Conservation (phyloP, 30 jellyfish, hydroid and myxozoan species). For the Chrysaora quinquecirrha region DNA sequence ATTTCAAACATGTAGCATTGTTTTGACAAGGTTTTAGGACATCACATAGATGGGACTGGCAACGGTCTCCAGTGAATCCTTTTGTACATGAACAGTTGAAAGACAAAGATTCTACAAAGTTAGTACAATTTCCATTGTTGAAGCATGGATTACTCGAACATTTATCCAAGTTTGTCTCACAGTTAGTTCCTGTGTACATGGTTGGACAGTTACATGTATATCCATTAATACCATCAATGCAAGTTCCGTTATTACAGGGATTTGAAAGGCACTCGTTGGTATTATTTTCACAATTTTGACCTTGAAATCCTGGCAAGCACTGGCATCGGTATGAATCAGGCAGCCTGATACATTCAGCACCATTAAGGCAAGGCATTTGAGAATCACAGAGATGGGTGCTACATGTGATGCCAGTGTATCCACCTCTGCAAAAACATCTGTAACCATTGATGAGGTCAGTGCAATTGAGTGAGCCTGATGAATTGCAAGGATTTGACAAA, state of each 20-base stretch:
- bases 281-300: constrained; percentile 45
- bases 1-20: constrained; percentile 77
- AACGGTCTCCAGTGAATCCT: constrained; percentile 70
- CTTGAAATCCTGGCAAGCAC: constrained; percentile 61
- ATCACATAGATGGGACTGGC: constrained; percentile 78
- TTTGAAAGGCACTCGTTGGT: constrained; percentile 60
- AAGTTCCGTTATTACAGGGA: constrained; percentile 78
- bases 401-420: constrained; percentile 65
- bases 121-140: constrained; percentile 77
- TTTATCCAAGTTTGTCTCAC: constrained; percentile 71
- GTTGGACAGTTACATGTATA: constrained; percentile 70
- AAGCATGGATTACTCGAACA: constrained; percentile 74
- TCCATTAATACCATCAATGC: constrained; percentile 66
- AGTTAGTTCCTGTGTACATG: constrained; percentile 72
- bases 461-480: constrained; percentile 81
- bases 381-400: constrained; percentile 29
- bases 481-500: constrained; percentile 45
- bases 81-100: constrained; percentile 64
- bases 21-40: constrained; percentile 59
- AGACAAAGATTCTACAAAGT: constrained; percentile 41
- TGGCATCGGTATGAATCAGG: constrained; percentile 31
- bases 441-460: constrained; percentile 50
- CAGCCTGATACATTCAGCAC: constrained; percentile 39
- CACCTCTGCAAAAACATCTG: constrained; percentile 68
- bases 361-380: constrained; percentile 52